Base-by-base conservation (phyloP, 2,888 invertebrate species). In the Slavum lentiscoides region DNA sequence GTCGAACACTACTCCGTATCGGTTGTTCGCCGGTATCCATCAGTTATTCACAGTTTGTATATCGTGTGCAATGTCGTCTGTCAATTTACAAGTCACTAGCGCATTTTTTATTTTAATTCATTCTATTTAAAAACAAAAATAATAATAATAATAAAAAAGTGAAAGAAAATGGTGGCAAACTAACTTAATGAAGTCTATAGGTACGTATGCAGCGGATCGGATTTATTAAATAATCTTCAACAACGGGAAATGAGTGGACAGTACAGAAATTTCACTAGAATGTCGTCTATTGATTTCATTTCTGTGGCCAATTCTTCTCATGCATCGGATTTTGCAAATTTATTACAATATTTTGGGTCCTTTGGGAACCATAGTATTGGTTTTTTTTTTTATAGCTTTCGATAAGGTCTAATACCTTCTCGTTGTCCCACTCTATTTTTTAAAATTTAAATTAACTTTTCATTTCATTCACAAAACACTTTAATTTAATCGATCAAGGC, bases 251-350 rank as follows among this genome's bases (percentile, higher is more conserved):
- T 58, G 13, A 72, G 70, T n/a, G n/a, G 21, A 72, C 58, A 72
- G 7, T 59, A 39, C 37, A 58, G n/a, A 39, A 58, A 59, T n/a
- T 39, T 58, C 58, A 59, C 59, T 39, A n/a, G 58, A 37, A 58
- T 59, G 70, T 39, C 58, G 37, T 70, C 70, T 15, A 58, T 59
- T 58, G 58, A 58, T 59, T 72, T 67, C 21, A 67, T 43, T n/a
- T 43, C 11, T 49, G 21, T 21, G 21, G 21, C 43, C n/a, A 43
- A 67, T 21, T 66, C 64, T 39, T 43, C 15, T 15, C 67, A 43
- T n/a, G 67, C 21, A 43, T 21, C 67, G 7, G 15, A 21, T 67
- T 67, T 67, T 15, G 21, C 21, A 66, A 66, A 66, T 66, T n/a
- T 66, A 39, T 66, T 39, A 11, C 21, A 67, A 6, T 49, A 6